Percentiles rank a stretch among this genome's conserved stretches.
Conservation (phyloP, 2,888 invertebrate species). For the Epicampocera succincta region DNA sequence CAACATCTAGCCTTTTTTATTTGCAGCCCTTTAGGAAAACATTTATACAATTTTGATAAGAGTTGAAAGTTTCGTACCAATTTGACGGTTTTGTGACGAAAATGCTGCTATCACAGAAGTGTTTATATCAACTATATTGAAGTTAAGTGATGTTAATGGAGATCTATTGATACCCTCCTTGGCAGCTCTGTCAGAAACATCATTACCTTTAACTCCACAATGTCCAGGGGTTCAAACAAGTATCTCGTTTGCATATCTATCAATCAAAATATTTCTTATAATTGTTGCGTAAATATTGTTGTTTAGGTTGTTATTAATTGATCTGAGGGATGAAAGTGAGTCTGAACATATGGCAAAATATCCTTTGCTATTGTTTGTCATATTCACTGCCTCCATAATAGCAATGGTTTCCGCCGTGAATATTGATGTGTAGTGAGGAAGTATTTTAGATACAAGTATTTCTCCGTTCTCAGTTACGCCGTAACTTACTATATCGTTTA, state of each 20-base stretch:
- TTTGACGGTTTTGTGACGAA: background rate
- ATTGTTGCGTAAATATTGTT: background rate
- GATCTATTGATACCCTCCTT: background rate
- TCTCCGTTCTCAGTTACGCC: background rate
- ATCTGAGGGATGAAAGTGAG: slow-evolving; percentile 2
- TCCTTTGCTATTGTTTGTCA: background rate
- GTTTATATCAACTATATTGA: background rate
- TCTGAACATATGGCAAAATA: slow-evolving; percentile 9
- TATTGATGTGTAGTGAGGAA: background rate
- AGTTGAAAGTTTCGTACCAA: background rate
- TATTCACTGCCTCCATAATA: slow-evolving; percentile 17
- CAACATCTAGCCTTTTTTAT: background rate
- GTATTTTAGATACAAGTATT: background rate
- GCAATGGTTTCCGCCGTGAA: slow-evolving; percentile 1
- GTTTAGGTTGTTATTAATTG: background rate
- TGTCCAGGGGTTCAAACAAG: slow-evolving; percentile 18
- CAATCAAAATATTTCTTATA: slow-evolving; percentile 9
- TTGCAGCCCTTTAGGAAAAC: background rate
- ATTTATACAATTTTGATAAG: background rate
- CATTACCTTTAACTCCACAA: slow-evolving; percentile 7
- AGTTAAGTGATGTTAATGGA: background rate
- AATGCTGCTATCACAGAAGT: background rate
- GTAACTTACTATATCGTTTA: too few relatives aligned
- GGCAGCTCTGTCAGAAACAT: background rate
- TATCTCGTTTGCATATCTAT: background rate